Evolutionary conservation across 53 echinoderm and acorn worm genomes (phyloP), one percentile per base, ranked within the genome.

Genomic region (Crossaster papposus): DNA sequence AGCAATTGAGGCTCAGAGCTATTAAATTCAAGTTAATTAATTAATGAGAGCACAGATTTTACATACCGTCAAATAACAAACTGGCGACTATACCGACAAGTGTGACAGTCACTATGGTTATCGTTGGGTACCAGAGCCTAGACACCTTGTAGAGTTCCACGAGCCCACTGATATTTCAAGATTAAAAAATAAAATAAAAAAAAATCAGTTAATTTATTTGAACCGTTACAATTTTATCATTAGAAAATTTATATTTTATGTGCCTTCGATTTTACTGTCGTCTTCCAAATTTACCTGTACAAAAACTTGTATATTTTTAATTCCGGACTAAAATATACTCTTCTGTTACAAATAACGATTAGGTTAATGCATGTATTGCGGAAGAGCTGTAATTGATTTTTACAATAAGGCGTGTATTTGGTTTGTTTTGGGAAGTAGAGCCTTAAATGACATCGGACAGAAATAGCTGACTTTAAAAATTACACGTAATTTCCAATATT

Each of bases 81-180:
- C 84, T 84, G 34, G 84, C 84, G 22, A 84, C 72, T 18, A 84
- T 36, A 51, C 84, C 84, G 51, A 84, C 53, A 5, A 54, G 18
- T 23, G 72, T 22, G 12, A 84, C 84, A 29, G 70, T 36, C 70
- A 84, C 26, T 14, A 84, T 84, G 73, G 72, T 72, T 24, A 84
- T 30, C 22, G 72, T 84, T 17, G 84, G 84, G 71, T 84, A 84
- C 84, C 84, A 84, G 31, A 84, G 72, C 10, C 84, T 72, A 32
- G 84, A 84, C 10, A 84, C 34, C 28, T 72, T 84, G 53, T 84
- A 84, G 72, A 84, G 31, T 32, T 84, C 84, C 28, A 71, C 70
- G 1, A 84, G 0, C 18, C 30, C 51, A 6, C 37, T 12, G 26
- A 68, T 68, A 64, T 36, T 31, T 14, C 58, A 80, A 4, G 28